Conservation (phyloP, 2,888 invertebrate genomes). For the Aphidius colemani region DNA sequence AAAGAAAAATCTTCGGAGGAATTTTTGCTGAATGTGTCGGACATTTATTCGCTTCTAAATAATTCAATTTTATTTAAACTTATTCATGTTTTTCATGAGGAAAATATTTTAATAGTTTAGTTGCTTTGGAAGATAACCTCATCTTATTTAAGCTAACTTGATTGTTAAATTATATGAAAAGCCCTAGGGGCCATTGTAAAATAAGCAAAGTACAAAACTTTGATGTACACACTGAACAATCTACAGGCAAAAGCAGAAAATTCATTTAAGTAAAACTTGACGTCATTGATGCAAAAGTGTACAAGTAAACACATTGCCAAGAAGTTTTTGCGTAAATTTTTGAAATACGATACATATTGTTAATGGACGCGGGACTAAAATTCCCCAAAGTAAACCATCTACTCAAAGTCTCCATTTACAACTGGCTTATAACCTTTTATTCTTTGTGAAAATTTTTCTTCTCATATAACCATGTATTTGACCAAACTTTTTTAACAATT, state of each 20-base stretch:
- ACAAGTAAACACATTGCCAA: background rate
- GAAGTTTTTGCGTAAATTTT: constrained; percentile 33
- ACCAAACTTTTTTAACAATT: no score
- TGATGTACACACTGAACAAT: background rate
- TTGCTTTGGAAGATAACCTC: constrained; percentile 4
- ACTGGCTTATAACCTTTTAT: background rate
- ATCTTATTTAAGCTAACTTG: background rate
- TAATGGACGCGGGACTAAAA: constrained; percentile 37
- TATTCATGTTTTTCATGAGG: no score
- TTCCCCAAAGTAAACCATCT: constrained; percentile 36
- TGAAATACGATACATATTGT: constrained; percentile 37
- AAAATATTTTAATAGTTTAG: no score
- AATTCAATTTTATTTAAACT: background rate
- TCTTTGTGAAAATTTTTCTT: background rate
- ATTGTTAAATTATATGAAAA: background rate
- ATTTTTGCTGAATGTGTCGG: constrained; percentile 5
- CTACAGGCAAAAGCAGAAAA: background rate
- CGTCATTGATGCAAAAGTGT: background rate
- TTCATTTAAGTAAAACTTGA: constrained; percentile 18
- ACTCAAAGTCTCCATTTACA: background rate
- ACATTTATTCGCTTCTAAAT: constrained; percentile 20
- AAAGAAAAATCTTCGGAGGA: no score
- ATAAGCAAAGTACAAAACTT: background rate
- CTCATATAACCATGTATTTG: no score
- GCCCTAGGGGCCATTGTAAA: no score